Evolutionary conservation across 2,888 invertebrate species (phyloP), one percentile per base, ranked within the genome.

Genomic region (Dione juno): DNA sequence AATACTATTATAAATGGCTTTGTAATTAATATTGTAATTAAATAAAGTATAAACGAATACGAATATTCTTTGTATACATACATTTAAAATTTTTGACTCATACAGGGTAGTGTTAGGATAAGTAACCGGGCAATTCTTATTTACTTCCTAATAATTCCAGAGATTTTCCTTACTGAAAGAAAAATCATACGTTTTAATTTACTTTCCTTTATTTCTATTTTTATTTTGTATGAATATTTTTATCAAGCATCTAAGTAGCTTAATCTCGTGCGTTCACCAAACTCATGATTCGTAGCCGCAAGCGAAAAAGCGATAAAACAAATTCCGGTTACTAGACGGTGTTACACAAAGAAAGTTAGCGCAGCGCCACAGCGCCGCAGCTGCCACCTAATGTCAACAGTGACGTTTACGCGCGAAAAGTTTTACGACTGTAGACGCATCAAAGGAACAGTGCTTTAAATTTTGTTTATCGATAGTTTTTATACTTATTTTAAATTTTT

Each of bases 381-480:
- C 90, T 90, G 91, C 89, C 90, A 81, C 79, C 83, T 84, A 84
- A 84, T 86, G 88, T 89, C 92, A 88, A 85, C 83, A 80, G 85
- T 89, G 93, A 93, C 92, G 87, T 93, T 93, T 91, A 92, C 91
- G 92, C 90, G 90, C 92, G 87, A 89, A 91, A 90, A 92, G 91
- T 90, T 93, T 92, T 92, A 93, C 87, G 92, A 90, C 81, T 84
- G 82, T 88, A 91, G 93, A 90, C 92, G 86, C 85, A 87, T 85
- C 86, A 85, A 85, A 86, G 81, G 76, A 80, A 79, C 80, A 90
- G 90, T 86, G 90, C 80, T 81, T 90, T 81, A 78, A 57, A 37
- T 57, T 37, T 57, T 37, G 16, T 40, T 57, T 57, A 57, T 57
- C 57, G 57, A 57, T 16, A 57, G 5, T 57, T 54, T 54, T n/a